A percentile compares a stretch with the other conserved stretches of the same genome.
Evolutionary conservation across 1,140 invertebrate genomes (phyloP).

Genomic region (Apis cerana): DNA sequence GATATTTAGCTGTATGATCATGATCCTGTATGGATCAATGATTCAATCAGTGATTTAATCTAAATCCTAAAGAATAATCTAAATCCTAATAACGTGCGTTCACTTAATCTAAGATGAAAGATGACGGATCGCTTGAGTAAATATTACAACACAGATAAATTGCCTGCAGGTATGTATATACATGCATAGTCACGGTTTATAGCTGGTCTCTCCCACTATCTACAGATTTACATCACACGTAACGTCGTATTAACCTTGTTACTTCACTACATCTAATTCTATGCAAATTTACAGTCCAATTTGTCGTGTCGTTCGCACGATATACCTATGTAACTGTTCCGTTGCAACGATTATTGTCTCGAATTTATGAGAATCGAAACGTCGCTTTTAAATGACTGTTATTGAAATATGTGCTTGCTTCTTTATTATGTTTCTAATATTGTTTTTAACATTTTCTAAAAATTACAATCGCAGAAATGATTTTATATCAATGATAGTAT

Average conservation of each 20-base stretch:
- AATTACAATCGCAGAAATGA: too few relatives aligned
- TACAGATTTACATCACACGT: slow-evolving; percentile 64
- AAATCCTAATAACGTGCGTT: not conserved
- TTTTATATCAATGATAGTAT: too few relatives aligned
- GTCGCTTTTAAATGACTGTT: not conserved
- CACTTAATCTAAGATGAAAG: not conserved
- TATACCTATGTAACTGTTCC: not conserved
- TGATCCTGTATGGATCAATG: slow-evolving; percentile 21
- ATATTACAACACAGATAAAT: slow-evolving; percentile 42
- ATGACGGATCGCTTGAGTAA: slow-evolving; percentile 22
- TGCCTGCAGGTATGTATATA: slow-evolving; percentile 11
- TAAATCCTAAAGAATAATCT: not conserved
- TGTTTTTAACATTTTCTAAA: not conserved
- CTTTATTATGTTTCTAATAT: not conserved
- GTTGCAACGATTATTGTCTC: slow-evolving; percentile 24
- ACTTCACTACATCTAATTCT: slow-evolving; percentile 38
- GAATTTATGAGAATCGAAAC: slow-evolving; percentile 6
- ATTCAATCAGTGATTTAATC: not conserved
- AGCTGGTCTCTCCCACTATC: slow-evolving; percentile 47
- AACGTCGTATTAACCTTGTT: slow-evolving; percentile 36
- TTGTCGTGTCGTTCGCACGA: not conserved
- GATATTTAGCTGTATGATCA: slow-evolving; percentile 56
- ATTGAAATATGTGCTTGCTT: not conserved
- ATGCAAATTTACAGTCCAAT: slow-evolving; percentile 62
- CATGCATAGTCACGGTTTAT: slow-evolving; percentile 23